Conservation (phyloP, 2,797 vertebrate species). For the Characodon lateralis region DNA sequence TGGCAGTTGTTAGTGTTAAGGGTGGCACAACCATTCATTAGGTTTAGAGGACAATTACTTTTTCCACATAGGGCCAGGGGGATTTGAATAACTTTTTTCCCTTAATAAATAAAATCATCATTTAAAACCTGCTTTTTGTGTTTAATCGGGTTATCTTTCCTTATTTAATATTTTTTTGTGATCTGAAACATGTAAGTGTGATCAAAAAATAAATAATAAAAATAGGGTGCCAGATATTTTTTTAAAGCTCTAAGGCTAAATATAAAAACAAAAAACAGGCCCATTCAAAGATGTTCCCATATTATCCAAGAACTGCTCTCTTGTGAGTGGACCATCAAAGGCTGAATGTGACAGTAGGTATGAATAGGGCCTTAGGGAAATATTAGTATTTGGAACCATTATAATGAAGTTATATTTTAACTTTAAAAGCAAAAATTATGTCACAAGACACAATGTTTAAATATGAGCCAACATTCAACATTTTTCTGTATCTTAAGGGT, state of each 20-base stretch:
- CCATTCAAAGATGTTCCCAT: not conserved
- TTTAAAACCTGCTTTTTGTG: not conserved
- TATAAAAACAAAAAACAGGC: not conserved
- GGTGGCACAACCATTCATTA: not conserved
- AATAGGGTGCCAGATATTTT: not conserved
- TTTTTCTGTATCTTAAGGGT: slow-evolving; percentile 6
- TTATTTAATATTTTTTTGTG: not conserved
- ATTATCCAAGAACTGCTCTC: not conserved
- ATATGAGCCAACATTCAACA: not conserved
- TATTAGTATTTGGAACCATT: not conserved
- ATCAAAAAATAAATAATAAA: not conserved
- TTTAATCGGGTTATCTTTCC: not conserved
- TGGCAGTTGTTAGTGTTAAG: not conserved
- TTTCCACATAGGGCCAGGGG: too few relatives aligned
- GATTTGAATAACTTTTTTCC: not conserved
- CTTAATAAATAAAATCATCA: not conserved
- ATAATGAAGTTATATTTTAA: not conserved
- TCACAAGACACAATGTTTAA: not conserved
- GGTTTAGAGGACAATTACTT: too few relatives aligned
- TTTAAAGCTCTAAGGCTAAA: too few relatives aligned
- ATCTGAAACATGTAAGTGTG: not conserved
- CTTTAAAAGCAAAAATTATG: not conserved
- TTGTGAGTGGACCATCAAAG: not conserved
- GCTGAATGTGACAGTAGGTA: not conserved
- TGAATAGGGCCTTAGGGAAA: not conserved